Conservation (phyloP, 2,888 invertebrate genomes). For the Lepidochrysops patricia region DNA sequence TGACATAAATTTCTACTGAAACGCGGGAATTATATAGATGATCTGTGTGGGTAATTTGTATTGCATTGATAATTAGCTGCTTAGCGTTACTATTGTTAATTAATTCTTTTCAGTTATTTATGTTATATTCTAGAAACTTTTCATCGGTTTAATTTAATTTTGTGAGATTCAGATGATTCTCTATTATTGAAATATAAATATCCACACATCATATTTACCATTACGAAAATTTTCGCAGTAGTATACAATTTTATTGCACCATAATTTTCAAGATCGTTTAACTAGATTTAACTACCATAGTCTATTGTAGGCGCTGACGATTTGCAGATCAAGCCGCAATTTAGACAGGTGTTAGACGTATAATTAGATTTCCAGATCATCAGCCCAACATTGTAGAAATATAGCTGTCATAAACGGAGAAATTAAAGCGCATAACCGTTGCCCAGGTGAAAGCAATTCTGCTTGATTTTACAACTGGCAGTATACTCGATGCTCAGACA, state of each 20-base stretch:
- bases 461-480: slow-evolving; percentile 32
- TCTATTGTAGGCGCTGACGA: slow-evolving; percentile 16
- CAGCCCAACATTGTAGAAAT: slow-evolving; percentile 34
- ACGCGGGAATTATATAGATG: no score
- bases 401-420: slow-evolving; percentile 43
- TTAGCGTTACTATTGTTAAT: no score
- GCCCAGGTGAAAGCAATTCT: slow-evolving; percentile 46
- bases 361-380: slow-evolving; percentile 44
- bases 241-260: background rate
- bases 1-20: background rate
- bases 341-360: slow-evolving; percentile 26
- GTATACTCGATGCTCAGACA: slow-evolving; percentile 30
- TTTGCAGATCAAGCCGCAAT: slow-evolving; percentile 21
- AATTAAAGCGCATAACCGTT: slow-evolving; percentile 40
- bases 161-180: no score
- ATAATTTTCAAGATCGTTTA: background rate
- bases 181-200: no score
- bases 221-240: background rate
- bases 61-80: no score
- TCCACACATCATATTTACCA: no score
- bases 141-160: no score
- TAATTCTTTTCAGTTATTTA: no score
- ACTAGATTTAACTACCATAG: slow-evolving; percentile 12
- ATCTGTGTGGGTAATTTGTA: no score
- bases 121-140: no score